These are phyloP conservation scores for Tenualosa thibaudeaui DNA, from an alignment of 2,797 vertebrate species.

Conservation along the genomic window DNA sequence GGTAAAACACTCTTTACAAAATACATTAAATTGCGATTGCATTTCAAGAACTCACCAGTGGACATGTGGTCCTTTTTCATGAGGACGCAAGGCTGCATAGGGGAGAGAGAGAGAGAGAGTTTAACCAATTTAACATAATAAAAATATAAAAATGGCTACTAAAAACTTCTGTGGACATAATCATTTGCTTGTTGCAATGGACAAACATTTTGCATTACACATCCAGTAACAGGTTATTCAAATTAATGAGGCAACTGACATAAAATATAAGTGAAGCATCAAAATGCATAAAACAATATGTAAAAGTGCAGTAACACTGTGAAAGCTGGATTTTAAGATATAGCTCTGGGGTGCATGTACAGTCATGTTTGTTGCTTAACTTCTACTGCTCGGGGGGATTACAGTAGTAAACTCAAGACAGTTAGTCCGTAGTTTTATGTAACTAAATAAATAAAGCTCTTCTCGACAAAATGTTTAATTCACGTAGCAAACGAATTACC, in stretches of 20 bases:
- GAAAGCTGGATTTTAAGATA: background rate
- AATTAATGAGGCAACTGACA: background rate
- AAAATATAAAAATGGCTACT: background rate
- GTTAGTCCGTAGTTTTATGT: background rate
- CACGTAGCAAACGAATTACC: background rate
- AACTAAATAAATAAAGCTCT: no score
- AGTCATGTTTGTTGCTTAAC: background rate
- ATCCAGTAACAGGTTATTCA: background rate
- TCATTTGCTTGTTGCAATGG: background rate
- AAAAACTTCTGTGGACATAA: background rate
- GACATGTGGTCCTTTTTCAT: background rate
- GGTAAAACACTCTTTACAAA: background rate
- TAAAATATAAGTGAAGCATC: background rate
- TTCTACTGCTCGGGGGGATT: background rate
- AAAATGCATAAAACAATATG: background rate
- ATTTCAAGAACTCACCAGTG: background rate
- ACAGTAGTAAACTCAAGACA: background rate
- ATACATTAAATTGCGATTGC: background rate
- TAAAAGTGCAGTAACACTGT: background rate
- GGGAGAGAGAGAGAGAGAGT: background rate
- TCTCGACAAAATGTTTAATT: no score
- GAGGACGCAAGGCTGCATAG: conserved; percentile 1
- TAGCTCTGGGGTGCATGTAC: background rate
- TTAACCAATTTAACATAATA: background rate
- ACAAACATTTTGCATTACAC: background rate